Conservation (phyloP, 2,113 vertebrate species). For the Cavia porcellus region DNA sequence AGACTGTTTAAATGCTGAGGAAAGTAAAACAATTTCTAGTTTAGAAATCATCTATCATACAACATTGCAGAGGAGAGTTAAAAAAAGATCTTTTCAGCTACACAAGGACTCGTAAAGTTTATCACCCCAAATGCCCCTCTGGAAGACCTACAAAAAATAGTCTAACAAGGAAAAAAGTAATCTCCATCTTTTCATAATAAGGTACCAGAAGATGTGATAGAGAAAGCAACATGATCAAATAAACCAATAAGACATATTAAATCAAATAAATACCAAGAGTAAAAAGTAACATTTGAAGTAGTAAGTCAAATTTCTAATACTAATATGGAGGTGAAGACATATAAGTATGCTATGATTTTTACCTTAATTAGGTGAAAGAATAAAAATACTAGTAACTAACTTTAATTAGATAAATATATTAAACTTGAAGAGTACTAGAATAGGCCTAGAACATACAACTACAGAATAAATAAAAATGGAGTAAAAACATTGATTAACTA, state of each 20-base stretch:
- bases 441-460: neutral
- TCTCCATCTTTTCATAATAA: neutral
- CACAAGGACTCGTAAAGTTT: neutral
- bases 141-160: neutral
- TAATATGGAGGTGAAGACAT: neutral
- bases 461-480: neutral
- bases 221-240: constrained; percentile 6
- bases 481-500: neutral
- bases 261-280: neutral
- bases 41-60: neutral
- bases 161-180: neutral
- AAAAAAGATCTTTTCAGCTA: neutral
- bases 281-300: constrained; percentile 45
- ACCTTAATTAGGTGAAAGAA: neutral
- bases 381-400: constrained; percentile 21
- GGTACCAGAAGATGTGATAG: neutral
- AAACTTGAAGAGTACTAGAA: constrained; percentile 8
- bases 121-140: neutral
- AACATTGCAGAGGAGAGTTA: neutral
- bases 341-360: neutral
- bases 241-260: constrained; percentile 17
- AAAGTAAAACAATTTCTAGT: neutral
- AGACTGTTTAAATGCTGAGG: neutral
- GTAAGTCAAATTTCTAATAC: constrained; percentile 8
- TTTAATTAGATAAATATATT: neutral